Base-by-base conservation (phyloP, 2,797 vertebrate genomes). In the Acanthornis magna region DNA sequence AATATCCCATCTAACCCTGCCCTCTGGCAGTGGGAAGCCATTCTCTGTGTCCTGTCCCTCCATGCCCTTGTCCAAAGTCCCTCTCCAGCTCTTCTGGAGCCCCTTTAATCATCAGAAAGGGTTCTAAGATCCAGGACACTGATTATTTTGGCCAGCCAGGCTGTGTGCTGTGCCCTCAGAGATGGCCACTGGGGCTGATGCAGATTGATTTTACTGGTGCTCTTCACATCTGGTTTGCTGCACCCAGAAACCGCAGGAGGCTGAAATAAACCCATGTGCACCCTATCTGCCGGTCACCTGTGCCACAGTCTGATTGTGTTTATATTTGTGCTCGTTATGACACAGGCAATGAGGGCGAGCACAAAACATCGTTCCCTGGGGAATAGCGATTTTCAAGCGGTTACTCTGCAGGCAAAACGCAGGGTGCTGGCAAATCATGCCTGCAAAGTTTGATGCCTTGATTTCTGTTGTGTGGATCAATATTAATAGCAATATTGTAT, bases 401-500 rank as follows among this genome's bases (percentile, higher is more conserved):
- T 30, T 73, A 58, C 73, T 84, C 78, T 63, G 29, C 76, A 84
- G 57, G 43, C 15, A 57, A 60, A 77, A 89, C 2, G 1, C 62
- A 90, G 21, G 30, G 34, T 36, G 70, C 68, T 43, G 36, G 45
- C 38, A 81, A 81, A 74, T n/a, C 84, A 73, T 16, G 54, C 43
- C 74, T 91, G 74, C 32, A 36, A 89, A 94, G 42, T 86, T n/a
- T 93, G 79, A 95, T 91, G 88, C 87, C 90, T 97, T 92, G 94
- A 94, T 97, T 95, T 97, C 83, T 93, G 81, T 80, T 68, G 57
- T 13, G 45, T 45, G 32, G 93, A 94, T 97, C 95, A 51, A 97
- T 97, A 92, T 43, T 65, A 96, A 90, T 86, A 95, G 94, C 85
- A 82, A 95, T 94, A 91, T 79, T 93, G 78, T 90, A 83, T 91